Evolutionary conservation across 37 sponge, comb jelly and placozoan genomes (phyloP), one percentile per base, ranked within the genome.

Genomic region (Lycopodina hypogea): DNA sequence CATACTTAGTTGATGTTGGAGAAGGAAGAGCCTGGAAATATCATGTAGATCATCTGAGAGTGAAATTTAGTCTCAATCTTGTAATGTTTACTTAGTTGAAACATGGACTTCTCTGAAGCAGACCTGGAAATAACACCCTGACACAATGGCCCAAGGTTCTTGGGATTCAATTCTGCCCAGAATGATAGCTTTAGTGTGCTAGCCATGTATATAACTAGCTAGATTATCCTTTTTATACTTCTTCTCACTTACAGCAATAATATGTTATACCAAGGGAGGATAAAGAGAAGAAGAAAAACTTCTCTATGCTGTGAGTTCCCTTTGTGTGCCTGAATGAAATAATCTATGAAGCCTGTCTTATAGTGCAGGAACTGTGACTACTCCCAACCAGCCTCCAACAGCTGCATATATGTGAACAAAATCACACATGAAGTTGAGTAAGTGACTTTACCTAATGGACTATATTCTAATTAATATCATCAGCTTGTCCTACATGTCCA

Each of bases 221-320:
- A 33, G 74, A 14, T 24, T 26, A 18, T 38, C 6, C 35, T 12
- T n/a, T n/a, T n/a, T n/a, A n/a, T n/a, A n/a, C n/a, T n/a, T n/a
- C n/a, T n/a, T n/a, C 23, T 8, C 73, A 37, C 56, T 72, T 21
- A n/a, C 33, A 95, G 97, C 79, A 99, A 99, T 66, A 99, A 99
- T 89, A 99, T 99, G 99, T 72, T 99, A 66, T 99, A 99, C 99
- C 99, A 0, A 99, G 87, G 65, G 99, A 99, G 53, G 99, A 99
- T 75, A 99, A 99, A 63, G 88, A 85, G 55, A 93, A 79, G 56
- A 92, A n/a, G n/a, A 92, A 58, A 42, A 40, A 36, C 69, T 93
- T 0, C 71, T 95, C 37, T 90, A 95, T 77, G 86, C 92, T n/a
- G 93, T 93, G 32, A 89, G 90, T 72, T 22, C 72, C 45, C 42